Conservation (phyloP, 1,140 invertebrate genomes). For the Aphaenogaster ashmeadi region DNA sequence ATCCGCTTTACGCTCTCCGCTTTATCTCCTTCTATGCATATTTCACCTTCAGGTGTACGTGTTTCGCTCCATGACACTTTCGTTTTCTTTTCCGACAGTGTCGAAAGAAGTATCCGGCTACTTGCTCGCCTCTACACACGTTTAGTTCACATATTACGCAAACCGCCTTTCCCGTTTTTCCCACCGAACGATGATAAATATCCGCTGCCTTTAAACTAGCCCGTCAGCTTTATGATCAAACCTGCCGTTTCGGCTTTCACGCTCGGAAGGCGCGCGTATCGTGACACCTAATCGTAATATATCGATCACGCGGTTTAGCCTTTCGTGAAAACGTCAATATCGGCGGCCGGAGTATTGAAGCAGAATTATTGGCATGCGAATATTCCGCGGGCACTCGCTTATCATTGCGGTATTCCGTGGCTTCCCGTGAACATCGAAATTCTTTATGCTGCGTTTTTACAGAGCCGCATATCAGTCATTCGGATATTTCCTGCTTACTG, state of each 20-base stretch:
- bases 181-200: constrained; percentile 54
- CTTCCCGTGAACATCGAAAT: constrained; percentile 11
- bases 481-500: constrained; percentile 48
- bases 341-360: constrained; percentile 65
- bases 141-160: constrained; percentile 15
- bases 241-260: constrained; percentile 53
- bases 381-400: constrained; percentile 61
- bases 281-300: constrained; percentile 73
- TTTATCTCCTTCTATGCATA: constrained; percentile 10
- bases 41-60: background rate
- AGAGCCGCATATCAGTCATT: constrained; percentile 4
- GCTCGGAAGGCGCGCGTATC: constrained; percentile 32
- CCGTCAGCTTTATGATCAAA: constrained; percentile 50
- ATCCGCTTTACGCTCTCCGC: constrained; percentile 25
- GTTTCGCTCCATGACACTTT: constrained; percentile 24
- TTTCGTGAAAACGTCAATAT: constrained; percentile 77
- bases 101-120: constrained; percentile 33
- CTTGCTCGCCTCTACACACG: background rate
- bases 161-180: constrained; percentile 40
- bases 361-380: constrained; percentile 74
- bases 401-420: constrained; percentile 69
- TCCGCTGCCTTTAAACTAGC: constrained; percentile 57
- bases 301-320: constrained; percentile 75
- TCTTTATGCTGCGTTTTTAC: constrained; percentile 37
- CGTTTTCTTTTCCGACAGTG: constrained; percentile 22